Percentiles rank a stretch among this genome's conserved stretches.
phyloP scores from a whole-genome alignment of 1,140 invertebrate species.

The Heliconius hermathena region DNA sequence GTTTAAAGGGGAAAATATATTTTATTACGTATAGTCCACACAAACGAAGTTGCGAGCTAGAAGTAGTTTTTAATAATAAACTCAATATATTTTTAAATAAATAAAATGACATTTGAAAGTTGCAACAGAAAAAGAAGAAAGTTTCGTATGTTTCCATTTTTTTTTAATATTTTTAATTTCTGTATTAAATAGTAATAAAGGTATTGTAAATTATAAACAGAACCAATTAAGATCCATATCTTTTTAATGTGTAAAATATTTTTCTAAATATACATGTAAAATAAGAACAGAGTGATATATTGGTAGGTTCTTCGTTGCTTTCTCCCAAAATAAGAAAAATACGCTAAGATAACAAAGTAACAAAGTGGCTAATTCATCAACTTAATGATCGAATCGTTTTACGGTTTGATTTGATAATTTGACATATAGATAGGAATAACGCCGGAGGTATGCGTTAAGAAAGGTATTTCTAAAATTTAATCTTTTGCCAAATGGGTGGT shows the following conservation, averaged over 20 bases:
- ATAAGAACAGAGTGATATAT: slow-evolving; percentile 3
- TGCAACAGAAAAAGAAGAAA: too few species aligned
- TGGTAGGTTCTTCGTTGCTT: not conserved
- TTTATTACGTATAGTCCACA: too few species aligned
- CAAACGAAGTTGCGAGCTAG: too few species aligned
- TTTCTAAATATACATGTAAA: not conserved
- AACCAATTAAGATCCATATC: not conserved
- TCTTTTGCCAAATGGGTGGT: not conserved
- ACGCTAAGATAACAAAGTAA: not conserved
- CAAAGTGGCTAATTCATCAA: slow-evolving; percentile 6
- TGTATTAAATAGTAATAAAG: not conserved
- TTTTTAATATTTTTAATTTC: not conserved
- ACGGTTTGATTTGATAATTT: slow-evolving; percentile 12
- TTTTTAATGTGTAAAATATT: not conserved
- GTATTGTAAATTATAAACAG: not conserved
- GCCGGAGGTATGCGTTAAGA: not conserved
- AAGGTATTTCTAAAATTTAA: not conserved
- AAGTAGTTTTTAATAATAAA: too few species aligned
- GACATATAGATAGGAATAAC: slow-evolving; percentile 1
- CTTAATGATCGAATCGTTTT: not conserved
- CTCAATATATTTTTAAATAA: too few species aligned
- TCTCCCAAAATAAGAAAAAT: not conserved
- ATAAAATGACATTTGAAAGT: too few species aligned
- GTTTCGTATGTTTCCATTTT: not conserved
- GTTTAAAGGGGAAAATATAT: too few species aligned